Percentiles rank a stretch among this genome's conserved stretches.
These are phyloP conservation scores for Phorcus lineatus DNA, from an alignment of 2,888 invertebrate species.

Conservation along the genomic window DNA sequence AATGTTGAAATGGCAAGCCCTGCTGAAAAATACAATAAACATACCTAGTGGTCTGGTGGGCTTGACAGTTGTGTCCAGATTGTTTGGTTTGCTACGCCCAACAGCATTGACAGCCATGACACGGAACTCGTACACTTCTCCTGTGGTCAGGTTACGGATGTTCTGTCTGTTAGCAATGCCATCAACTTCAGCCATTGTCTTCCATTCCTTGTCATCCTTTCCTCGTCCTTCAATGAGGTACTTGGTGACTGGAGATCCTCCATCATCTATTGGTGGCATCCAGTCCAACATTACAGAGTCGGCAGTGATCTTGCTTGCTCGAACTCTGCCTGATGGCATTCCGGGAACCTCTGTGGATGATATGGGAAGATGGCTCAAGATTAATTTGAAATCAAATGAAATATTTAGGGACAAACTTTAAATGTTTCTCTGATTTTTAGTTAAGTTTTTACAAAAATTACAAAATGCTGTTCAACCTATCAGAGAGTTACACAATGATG, in stretches of 20 bases:
- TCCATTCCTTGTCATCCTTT: constrained; percentile 84
- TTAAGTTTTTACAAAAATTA: too few relatives aligned
- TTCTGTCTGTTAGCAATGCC: constrained; percentile 38
- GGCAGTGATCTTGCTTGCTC: constrained; percentile 84
- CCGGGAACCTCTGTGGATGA: constrained; percentile 69
- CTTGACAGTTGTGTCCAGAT: constrained; percentile 77
- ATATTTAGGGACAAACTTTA: too few relatives aligned
- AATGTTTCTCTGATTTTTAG: too few relatives aligned
- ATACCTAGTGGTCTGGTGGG: constrained; percentile 69
- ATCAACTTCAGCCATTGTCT: constrained; percentile 75
- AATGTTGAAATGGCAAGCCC: too few relatives aligned
- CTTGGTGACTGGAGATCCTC: constrained; percentile 65
- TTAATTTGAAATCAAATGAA: too few relatives aligned
- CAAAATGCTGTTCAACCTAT: too few relatives aligned
- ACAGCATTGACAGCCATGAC: constrained; percentile 91
- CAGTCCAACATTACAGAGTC: constrained; percentile 86
- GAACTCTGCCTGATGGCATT: constrained; percentile 76
- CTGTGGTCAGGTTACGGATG: constrained; percentile 83
- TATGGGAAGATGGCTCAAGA: too few relatives aligned
- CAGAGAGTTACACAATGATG: too few relatives aligned
- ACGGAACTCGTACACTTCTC: constrained; percentile 92
- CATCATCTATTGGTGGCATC: constrained; percentile 67
- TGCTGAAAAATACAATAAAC: constrained; percentile 31
- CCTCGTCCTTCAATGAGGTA: constrained; percentile 80
- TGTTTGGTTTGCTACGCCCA: constrained; percentile 81